Evolutionary conservation across 2,113 vertebrate species (phyloP).

Genomic region (Tragulus kanchil): DNA sequence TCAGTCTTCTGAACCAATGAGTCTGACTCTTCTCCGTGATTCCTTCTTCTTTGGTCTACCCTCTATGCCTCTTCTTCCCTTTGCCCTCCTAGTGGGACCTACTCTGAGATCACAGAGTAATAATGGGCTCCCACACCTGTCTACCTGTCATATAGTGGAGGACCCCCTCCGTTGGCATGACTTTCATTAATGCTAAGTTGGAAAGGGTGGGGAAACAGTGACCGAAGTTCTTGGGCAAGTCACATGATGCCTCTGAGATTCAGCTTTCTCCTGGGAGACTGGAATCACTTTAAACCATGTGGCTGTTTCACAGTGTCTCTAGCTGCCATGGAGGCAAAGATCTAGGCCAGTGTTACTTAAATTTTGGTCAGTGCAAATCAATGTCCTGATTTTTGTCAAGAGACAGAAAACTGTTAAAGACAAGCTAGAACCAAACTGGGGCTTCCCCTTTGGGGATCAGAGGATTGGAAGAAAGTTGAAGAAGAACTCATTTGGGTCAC

Average conservation of each 20-base stretch:
- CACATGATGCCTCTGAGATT: not conserved
- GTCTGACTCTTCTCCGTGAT: not conserved
- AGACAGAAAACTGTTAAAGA: not conserved
- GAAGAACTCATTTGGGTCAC: not conserved
- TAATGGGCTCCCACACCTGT: not conserved
- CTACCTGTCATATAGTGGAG: not conserved
- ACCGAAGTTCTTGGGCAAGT: not conserved
- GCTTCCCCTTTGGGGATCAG: not conserved
- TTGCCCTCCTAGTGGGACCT: not conserved
- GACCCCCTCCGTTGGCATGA: accelerated
- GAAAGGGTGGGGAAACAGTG: not conserved
- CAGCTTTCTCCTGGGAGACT: not conserved
- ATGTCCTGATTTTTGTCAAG: not conserved
- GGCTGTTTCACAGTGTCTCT: not conserved
- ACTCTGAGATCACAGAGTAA: not conserved
- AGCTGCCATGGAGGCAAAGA: not conserved
- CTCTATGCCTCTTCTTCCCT: not conserved
- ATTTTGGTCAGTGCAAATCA: not conserved
- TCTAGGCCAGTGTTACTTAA: not conserved
- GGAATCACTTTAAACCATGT: not conserved
- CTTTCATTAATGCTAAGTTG: not conserved
- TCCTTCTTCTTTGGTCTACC: not conserved
- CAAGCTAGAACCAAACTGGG: not conserved
- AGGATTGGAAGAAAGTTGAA: not conserved
- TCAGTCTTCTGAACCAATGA: not conserved